phyloP scores from a whole-genome alignment of 92 coral and sea anemone genomes.

The Scolanthus callimorphus region DNA sequence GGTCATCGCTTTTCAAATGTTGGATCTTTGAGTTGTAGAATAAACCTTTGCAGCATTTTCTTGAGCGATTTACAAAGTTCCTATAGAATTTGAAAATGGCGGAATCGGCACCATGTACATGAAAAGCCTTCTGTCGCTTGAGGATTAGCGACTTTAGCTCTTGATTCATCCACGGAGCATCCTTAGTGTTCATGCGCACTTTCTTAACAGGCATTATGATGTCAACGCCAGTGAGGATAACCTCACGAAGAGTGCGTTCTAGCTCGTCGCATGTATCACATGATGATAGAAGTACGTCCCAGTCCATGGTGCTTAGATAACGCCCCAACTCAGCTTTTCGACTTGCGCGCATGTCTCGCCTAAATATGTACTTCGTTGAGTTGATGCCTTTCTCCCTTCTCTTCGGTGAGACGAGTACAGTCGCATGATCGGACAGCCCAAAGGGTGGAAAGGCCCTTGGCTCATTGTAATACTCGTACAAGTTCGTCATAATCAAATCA shows the following conservation, averaged over 20 bases:
- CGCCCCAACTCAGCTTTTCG: conserved; percentile 25
- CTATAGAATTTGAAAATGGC: conserved; percentile 23
- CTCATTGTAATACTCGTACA: conserved; percentile 9
- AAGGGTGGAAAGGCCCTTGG: conserved; percentile 25
- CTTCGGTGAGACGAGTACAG: conserved; percentile 4
- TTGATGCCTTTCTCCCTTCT: not conserved
- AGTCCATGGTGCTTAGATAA: conserved; percentile 6
- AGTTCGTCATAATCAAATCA: conserved; percentile 35
- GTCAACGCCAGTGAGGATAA: conserved; percentile 11
- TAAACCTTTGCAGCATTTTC: conserved; percentile 28
- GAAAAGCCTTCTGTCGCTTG: conserved; percentile 32
- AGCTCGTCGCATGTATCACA: conserved; percentile 15
- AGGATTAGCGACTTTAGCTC: conserved; percentile 21
- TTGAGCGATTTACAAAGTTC: conserved; percentile 30
- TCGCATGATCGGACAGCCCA: conserved; percentile 24
- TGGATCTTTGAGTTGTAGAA: conserved; percentile 27
- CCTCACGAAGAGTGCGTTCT: conserved; percentile 1
- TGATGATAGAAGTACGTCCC: conserved; percentile 10
- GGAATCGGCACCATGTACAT: conserved; percentile 13
- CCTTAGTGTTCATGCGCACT: not conserved
- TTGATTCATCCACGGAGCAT: conserved; percentile 39
- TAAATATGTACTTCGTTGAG: not conserved
- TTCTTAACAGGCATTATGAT: conserved; percentile 12
- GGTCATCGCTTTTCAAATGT: conserved; percentile 39
- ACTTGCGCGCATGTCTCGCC: conserved; percentile 24